phyloP scores from a whole-genome alignment of 2,797 vertebrate genomes.

The Sebastes dallii region DNA sequence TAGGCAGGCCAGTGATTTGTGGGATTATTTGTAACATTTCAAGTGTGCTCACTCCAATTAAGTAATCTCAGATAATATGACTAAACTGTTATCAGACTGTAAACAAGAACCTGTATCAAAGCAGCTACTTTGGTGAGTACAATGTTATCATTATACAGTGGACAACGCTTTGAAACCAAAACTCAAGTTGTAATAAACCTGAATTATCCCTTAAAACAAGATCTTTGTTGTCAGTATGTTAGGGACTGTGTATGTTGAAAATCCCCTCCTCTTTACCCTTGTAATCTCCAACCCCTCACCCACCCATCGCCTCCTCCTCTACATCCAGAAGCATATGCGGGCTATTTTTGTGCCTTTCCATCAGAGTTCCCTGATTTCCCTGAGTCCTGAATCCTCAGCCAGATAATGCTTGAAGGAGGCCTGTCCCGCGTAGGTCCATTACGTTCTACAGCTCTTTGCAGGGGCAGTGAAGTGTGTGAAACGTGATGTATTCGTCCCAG shows the following conservation, averaged over 20 bases:
- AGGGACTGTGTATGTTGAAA: neutral
- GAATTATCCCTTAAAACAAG: neutral
- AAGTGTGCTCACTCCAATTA: too few relatives aligned
- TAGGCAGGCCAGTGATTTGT: too few relatives aligned
- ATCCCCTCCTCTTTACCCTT: constrained; percentile 17
- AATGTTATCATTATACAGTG: neutral
- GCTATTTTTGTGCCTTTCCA: constrained; percentile 63
- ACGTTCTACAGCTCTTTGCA: constrained; percentile 54
- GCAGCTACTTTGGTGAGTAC: neutral
- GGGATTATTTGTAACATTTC: too few relatives aligned
- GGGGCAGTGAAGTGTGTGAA: constrained; percentile 60
- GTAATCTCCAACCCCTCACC: neutral
- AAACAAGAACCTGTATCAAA: too few relatives aligned
- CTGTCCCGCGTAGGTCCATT: constrained; percentile 64
- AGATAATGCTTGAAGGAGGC: constrained; percentile 52
- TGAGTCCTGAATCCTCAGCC: constrained; percentile 50
- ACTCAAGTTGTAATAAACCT: neutral
- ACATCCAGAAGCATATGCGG: constrained; percentile 21
- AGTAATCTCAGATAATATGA: too few relatives aligned
- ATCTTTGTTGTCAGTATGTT: too few relatives aligned
- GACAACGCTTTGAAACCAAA: neutral
- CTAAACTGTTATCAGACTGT: too few relatives aligned
- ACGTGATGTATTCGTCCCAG: constrained; percentile 44
- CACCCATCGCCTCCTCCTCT: neutral
- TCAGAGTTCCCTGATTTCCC: constrained; percentile 53